phyloP scores from a whole-genome alignment of 2,113 vertebrate species.

The Heptranchias perlo region DNA sequence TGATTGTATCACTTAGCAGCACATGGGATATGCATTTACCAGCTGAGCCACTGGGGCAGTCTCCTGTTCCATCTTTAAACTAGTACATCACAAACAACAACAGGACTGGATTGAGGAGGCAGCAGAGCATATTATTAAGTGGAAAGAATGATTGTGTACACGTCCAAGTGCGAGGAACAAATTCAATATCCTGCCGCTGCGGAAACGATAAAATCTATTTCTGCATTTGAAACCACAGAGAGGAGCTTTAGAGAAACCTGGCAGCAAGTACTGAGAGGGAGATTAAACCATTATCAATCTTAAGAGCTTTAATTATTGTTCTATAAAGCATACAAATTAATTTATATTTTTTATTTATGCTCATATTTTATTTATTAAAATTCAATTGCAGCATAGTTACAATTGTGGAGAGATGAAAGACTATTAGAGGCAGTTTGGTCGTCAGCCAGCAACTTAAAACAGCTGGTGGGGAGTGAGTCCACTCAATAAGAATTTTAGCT shows the following conservation, averaged over 20 bases:
- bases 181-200: not conserved
- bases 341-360: constrained; percentile 3
- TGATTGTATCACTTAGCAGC: not conserved
- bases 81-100: not conserved
- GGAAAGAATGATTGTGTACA: not conserved
- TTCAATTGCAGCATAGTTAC: not conserved
- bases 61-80: not conserved
- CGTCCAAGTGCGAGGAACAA: not conserved
- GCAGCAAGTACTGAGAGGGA: not conserved
- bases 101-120: not conserved
- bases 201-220: not conserved
- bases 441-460: not conserved
- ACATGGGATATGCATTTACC: not conserved
- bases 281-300: not conserved
- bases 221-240: not conserved
- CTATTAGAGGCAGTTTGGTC: not conserved
- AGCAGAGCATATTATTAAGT: constrained; percentile 6
- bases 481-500: not conserved
- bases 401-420: constrained; percentile 8
- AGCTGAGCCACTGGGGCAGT: not conserved
- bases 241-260: constrained; percentile 4
- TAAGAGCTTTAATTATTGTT: constrained; percentile 28
- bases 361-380: constrained; percentile 32
- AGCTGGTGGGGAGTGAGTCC: not conserved
- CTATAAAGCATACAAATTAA: not conserved